Conservation (phyloP, 2,113 vertebrate genomes). For the Sclerurus mexicanus region DNA sequence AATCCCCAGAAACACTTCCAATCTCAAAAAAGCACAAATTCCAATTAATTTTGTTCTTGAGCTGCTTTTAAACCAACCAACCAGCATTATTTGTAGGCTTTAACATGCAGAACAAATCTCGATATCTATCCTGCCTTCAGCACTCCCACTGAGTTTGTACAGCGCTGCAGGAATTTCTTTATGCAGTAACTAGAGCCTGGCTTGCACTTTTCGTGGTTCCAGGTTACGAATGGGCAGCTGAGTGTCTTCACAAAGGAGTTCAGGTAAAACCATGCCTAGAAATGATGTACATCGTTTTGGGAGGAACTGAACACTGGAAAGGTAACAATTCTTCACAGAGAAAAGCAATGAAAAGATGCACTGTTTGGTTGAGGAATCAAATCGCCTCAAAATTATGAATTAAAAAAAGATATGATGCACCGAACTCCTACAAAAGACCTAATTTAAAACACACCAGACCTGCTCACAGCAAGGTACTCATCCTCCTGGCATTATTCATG, state of each 20-base stretch:
- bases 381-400: not conserved
- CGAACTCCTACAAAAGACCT: not conserved
- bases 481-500: not conserved
- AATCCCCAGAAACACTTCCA: not conserved
- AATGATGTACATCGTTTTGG: not conserved
- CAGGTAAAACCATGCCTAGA: not conserved
- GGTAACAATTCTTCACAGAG: not conserved
- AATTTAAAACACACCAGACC: not conserved
- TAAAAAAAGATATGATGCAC: not conserved
- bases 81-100: not conserved
- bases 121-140: not conserved
- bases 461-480: not conserved
- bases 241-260: not conserved
- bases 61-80: not conserved
- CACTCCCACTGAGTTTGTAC: not conserved
- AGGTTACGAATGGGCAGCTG: not conserved
- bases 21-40: not conserved
- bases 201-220: not conserved
- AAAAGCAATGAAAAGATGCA: not conserved
- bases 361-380: not conserved
- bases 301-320: not conserved
- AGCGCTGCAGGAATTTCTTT: not conserved
- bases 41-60: not conserved
- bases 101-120: not conserved
- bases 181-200: not conserved